Conservation (phyloP, 2,888 invertebrate species). For the Watsonalla cultraria region DNA sequence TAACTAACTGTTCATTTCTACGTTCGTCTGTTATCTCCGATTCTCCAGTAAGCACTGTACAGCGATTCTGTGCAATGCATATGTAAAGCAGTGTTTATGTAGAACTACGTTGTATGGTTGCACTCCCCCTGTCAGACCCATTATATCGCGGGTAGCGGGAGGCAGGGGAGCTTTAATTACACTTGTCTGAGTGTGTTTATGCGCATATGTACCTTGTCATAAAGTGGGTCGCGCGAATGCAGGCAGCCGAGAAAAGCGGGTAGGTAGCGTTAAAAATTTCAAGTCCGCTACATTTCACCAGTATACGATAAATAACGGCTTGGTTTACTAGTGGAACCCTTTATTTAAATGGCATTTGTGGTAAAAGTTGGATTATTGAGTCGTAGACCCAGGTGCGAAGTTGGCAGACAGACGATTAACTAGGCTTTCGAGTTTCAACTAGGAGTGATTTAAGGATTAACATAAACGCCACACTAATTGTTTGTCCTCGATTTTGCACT, state of each 20-base stretch:
- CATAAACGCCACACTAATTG: neutral
- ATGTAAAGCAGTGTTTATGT: slow-evolving; percentile 10
- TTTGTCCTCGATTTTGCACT: neutral
- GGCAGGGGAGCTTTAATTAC: slow-evolving; percentile 40
- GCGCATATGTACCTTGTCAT: slow-evolving; percentile 37
- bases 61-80: slow-evolving; percentile 14
- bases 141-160: slow-evolving; percentile 22
- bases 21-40: slow-evolving; percentile 14
- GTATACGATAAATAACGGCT: neutral
- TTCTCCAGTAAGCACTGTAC: slow-evolving; percentile 23
- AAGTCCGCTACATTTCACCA: slow-evolving; percentile 28
- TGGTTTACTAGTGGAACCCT: neutral
- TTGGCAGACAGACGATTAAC: neutral
- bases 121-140: slow-evolving; percentile 16
- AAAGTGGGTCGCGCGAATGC: slow-evolving; percentile 56
- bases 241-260: slow-evolving; percentile 46
- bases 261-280: slow-evolving; percentile 39
- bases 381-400: neutral
- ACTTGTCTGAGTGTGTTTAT: slow-evolving; percentile 33
- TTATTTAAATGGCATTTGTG: neutral
- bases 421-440: neutral
- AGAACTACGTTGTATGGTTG: neutral
- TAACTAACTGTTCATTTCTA: slow-evolving; percentile 17
- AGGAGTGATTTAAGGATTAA: neutral
- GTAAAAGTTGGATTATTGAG: neutral